These are phyloP conservation scores for Orientallactaga bullata DNA, from an alignment of 2,113 vertebrate genomes.

Conservation along the genomic window DNA sequence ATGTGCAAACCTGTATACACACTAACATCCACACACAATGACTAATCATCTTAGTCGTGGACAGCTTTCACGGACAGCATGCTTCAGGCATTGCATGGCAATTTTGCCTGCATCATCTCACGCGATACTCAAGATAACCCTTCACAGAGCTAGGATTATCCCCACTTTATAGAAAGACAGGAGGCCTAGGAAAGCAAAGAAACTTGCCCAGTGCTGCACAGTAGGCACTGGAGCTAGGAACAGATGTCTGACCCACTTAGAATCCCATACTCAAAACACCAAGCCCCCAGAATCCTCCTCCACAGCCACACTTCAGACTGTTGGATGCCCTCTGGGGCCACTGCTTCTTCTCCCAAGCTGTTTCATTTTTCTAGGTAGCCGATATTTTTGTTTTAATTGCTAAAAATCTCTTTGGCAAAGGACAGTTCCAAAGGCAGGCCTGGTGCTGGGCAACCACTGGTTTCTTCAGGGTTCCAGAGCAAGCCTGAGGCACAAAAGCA, in stretches of 20 bases:
- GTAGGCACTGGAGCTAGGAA: neutral
- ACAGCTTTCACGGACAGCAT: no score
- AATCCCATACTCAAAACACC: neutral
- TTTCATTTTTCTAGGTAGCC: neutral
- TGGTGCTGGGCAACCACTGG: neutral
- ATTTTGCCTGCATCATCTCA: neutral
- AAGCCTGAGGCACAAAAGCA: neutral
- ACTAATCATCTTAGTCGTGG: neutral
- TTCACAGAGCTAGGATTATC: neutral
- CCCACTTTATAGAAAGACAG: neutral
- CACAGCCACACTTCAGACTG: neutral
- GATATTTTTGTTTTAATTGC: neutral
- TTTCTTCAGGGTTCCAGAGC: neutral
- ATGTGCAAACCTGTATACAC: no score
- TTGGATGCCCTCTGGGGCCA: neutral
- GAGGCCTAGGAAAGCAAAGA: neutral
- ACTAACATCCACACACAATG: no score
- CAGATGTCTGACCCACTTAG: neutral
- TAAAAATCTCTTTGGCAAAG: conserved; percentile 11
- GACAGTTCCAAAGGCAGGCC: neutral
- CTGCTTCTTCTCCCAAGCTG: neutral
- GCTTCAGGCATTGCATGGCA: neutral
- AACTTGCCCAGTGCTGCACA: neutral
- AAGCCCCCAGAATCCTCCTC: neutral
- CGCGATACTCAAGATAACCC: neutral